Conservation (phyloP, 2,113 vertebrate species). For the Tachuris rubrigastra region DNA sequence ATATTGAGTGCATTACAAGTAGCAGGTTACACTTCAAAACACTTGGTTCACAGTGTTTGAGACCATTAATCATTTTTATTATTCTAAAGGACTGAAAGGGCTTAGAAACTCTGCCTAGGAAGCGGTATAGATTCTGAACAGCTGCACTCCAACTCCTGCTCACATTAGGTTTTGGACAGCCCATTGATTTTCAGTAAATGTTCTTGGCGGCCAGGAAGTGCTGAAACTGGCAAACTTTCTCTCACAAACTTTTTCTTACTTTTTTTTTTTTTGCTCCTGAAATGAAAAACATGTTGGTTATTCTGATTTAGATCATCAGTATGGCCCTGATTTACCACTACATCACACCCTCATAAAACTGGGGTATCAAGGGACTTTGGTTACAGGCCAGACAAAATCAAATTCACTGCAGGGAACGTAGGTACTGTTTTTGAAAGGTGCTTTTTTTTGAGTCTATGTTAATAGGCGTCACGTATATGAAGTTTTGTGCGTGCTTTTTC, state of each 20-base stretch:
- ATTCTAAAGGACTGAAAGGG: conserved; percentile 64
- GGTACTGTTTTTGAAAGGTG: background rate
- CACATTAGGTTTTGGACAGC: conserved; percentile 66
- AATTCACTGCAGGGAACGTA: background rate
- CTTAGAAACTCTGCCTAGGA: conserved; percentile 70
- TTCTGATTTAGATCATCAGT: conserved; percentile 53
- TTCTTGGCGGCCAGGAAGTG: conserved; percentile 55
- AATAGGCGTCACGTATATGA: background rate
- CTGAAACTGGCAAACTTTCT: conserved; percentile 60
- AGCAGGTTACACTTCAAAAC: conserved; percentile 75
- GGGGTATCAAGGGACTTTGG: background rate
- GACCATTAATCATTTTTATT: conserved; percentile 74
- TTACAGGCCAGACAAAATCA: conserved; percentile 21
- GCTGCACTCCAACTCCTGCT: conserved; percentile 61
- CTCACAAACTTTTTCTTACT: background rate
- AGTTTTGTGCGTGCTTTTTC: background rate
- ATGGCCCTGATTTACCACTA: conserved; percentile 33
- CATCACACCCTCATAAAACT: conserved; percentile 38
- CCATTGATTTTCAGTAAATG: conserved; percentile 67
- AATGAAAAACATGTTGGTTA: conserved; percentile 32
- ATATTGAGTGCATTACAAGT: conserved; percentile 71
- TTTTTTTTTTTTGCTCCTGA: background rate
- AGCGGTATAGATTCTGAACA: conserved; percentile 69
- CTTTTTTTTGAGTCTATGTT: background rate
- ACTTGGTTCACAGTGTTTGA: conserved; percentile 68